Evolutionary conservation across 2,888 invertebrate species (phyloP), one percentile per base, ranked within the genome.

Genomic region (Tetanocera ferruginea): DNA sequence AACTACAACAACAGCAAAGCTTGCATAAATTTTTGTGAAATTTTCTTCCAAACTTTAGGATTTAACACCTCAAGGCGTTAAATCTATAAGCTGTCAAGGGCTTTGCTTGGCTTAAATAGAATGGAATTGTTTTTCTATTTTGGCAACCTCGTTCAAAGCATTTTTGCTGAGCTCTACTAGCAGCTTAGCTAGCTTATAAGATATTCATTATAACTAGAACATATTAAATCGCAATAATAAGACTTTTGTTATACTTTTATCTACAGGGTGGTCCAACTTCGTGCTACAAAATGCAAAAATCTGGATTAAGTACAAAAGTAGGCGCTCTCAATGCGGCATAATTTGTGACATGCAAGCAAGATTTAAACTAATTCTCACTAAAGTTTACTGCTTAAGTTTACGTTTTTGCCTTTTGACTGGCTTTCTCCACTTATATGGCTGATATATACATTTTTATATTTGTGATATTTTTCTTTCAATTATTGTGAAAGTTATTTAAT

Each of bases 31-130:
- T 72, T 57, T 34, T 11, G 8, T 51, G 6, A n/a, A n/a, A n/a
- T 31, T 51, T 52, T 51, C 3, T 25, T 57, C 25, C 14, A 2
- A 23, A 25, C 19, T 69, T 49, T 69, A 23, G 52, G 71, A 23
- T 43, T 71, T 72, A 25, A 72, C 74, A 74, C 74, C 64, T 74
- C 23, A 19, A 74, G 52, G 74, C 64, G 64, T 74, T 19, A 51
- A 74, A 49, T 17, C 34, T 19, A 19, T 66, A 66, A 66, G 34
- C 19, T 66, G 34, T 34, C 28, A 28, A 23, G 14, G 11, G n/a
- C 25, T 28, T 60, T 60, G 25, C 25, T 60, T 5, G 60, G 60
- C 25, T 60, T 9, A 28, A 14, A 60, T 25, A 28, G 25, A 28
- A n/a, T 2, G 28, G 28, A 28, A 17, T 11, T 17, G 3, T 1